Base-by-base conservation (phyloP, 2,888 invertebrate genomes). In the Cordylochernes scorpioides region DNA sequence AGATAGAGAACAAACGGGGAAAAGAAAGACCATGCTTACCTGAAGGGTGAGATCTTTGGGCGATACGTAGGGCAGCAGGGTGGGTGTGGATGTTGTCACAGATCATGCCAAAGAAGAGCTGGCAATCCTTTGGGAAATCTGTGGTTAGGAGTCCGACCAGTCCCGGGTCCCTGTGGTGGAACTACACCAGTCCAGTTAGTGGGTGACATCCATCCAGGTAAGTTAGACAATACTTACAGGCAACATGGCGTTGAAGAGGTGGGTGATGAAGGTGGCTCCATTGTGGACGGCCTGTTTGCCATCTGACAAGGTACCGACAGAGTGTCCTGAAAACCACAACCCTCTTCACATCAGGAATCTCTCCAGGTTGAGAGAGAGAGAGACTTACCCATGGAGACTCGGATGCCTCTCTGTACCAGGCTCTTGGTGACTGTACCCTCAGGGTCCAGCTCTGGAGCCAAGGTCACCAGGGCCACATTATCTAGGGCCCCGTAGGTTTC, bases 161-260 rank as follows among this genome's bases (percentile, higher is more conserved):
- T 2, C 94, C 91, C 17, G 97, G 94, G 59, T 97, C 94, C 31
- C 94, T 65, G 48, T 91, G 91, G 57, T 91, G 91, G 49, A 91
- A 91, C 84, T 86, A 46, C 3, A 49, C 45, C 42, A 39, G 31
- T 9, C 8, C 19, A 19, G n/a, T 19, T 9, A 19, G 8, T 19
- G n/a, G 8, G 8, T 19, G n/a, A 9, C n/a, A 19, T 19, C n/a
- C 8, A 9, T 19, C n/a, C n/a, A n/a, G n/a, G n/a, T n/a, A 19
- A 19, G 8, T 19, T 19, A 12, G 10, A 10, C 19, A 28, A 16
- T 24, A 61, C 65, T 62, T 62, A 91, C 88, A 29, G 91, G 80
- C 35, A 80, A 55, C 97, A 97, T 97, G n/a, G 94, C 94, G 59
- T 97, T 97, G 53, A 94, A 97, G 15, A 97, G 62, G 61, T 97